Base-by-base conservation (phyloP, 2,113 vertebrate genomes). In the Chlamydotis undulata region DNA sequence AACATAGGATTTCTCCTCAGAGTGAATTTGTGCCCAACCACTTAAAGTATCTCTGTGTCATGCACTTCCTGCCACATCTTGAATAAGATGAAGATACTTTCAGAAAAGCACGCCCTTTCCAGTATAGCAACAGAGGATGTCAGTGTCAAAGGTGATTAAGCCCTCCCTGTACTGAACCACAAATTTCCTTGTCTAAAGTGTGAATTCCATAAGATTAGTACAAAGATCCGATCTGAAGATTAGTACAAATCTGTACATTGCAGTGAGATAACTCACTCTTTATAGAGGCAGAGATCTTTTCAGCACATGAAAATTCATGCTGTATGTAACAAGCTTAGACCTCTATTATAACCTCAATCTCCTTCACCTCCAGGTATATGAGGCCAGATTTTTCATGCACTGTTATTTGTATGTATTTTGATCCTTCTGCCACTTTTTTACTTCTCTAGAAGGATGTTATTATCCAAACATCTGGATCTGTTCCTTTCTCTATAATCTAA, bases 391-490 rank as follows among this genome's bases (percentile, higher is more conserved):
- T 65, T 93, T 73, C 69, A 65, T 13, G 12, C 4, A 1, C 61
- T 47, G 9, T 53, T 91, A 68, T 47, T n/a, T 24, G 2, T 41
- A 29, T 14, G 5, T n/a, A 55, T 49, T 83, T 94, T 39, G 53
- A 59, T 68, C 50, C 25, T 76, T 9, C 15, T 85, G 33, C 9
- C 45, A 67, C 55, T 50, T 88, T 76, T 74, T 71, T 33, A 67
- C 28, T 83, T 94, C n/a, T 88, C 63, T 55, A 81, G 65, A 89
- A 88, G 39, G 57, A 93, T 28, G 25, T 14, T 88, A 92, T 75
- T 96, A 94, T 85, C 55, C 64, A 95, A 90, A 97, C 50, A 97
- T 80, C 91, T 94, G 93, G 79, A 95, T 94, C 79, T 93, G 65
- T 39, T 89, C 25, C 93, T 92, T 88, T 80, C 80, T 97, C 73